Conservation (phyloP, 2,797 vertebrate species). For the Schizopygopsis pylzovi region DNA sequence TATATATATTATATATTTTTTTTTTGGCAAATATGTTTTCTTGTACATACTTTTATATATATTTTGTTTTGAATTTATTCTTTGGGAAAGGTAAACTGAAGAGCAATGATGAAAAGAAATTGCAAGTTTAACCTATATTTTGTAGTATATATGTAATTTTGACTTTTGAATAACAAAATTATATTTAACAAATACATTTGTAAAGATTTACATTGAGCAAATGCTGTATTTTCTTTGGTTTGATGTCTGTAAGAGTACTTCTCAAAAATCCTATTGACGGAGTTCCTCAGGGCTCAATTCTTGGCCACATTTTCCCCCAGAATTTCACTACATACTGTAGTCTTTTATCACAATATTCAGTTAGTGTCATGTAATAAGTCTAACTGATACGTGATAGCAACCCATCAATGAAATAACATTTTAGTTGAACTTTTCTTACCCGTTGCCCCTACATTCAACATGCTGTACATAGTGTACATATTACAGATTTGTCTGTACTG, state of each 20-base stretch:
- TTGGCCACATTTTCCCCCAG: no score
- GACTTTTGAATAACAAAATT: background rate
- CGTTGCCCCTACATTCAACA: constrained; percentile 91
- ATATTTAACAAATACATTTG: background rate
- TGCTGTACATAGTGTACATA: constrained; percentile 99
- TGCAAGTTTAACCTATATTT: background rate
- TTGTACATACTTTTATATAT: background rate
- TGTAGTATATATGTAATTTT: background rate
- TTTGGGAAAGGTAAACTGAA: background rate
- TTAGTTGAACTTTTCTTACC: constrained; percentile 72
- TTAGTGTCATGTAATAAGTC: background rate
- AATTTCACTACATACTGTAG: background rate
- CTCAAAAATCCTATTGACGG: background rate
- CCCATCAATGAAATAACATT: background rate
- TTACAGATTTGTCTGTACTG: constrained; percentile 97
- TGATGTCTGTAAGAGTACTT: background rate
- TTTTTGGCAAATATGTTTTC: background rate
- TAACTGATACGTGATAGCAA: background rate
- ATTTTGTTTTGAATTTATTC: background rate
- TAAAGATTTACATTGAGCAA: background rate
- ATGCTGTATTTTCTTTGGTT: background rate
- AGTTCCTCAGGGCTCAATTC: constrained; percentile 19
- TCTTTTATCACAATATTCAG: background rate
- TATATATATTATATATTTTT: no score
- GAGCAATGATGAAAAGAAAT: background rate